A percentile compares a stretch with the other conserved stretches of the same genome.
phyloP scores from a whole-genome alignment of 2,888 invertebrate species.

The Sussaba pulchella region DNA sequence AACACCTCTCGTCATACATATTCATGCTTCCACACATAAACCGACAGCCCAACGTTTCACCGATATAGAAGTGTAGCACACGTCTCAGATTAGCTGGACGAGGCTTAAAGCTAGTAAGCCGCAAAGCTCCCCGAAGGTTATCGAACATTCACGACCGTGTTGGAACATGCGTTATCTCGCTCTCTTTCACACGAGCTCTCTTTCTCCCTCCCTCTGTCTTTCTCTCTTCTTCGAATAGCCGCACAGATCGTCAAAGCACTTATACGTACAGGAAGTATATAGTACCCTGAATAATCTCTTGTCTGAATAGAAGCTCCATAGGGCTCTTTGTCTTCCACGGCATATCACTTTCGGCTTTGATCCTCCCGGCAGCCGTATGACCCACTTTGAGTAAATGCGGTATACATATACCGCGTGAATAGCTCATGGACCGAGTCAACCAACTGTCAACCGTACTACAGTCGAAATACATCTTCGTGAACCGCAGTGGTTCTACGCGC shows the following conservation, averaged over 20 bases:
- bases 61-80: conserved; percentile 36
- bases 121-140: conserved; percentile 71
- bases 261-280: conserved; percentile 1
- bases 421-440: conserved; percentile 2
- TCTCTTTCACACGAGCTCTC: too few relatives aligned
- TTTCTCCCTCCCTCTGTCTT: background rate
- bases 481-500: background rate
- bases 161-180: conserved; percentile 60
- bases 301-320: conserved; percentile 34
- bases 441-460: conserved; percentile 9
- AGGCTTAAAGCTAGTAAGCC: conserved; percentile 73
- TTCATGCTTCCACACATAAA: conserved; percentile 72
- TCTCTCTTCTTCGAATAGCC: background rate
- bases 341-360: conserved; percentile 53
- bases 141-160: conserved; percentile 67
- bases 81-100: conserved; percentile 74
- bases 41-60: conserved; percentile 62
- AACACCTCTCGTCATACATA: conserved; percentile 71
- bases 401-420: conserved; percentile 2
- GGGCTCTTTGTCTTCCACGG: conserved; percentile 29
- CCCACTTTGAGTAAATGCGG: conserved; percentile 53
- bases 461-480: conserved; percentile 13
- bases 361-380: conserved; percentile 54
- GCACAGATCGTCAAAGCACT: background rate
- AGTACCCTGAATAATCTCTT: conserved; percentile 4